phyloP scores from a whole-genome alignment of 2,888 invertebrate genomes.

The Drosophila leonis region DNA sequence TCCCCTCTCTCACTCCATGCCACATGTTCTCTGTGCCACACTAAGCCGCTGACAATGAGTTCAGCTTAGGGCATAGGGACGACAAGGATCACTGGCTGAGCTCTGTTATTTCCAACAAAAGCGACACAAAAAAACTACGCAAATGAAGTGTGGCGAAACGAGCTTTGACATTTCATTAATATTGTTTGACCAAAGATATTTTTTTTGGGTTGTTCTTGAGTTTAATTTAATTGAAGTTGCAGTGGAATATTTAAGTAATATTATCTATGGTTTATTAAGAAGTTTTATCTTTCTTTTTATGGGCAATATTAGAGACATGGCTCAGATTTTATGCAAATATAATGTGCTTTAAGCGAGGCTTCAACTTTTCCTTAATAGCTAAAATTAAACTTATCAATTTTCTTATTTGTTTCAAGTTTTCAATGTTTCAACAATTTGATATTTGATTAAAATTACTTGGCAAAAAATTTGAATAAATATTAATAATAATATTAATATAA shows the following conservation, averaged over 20 bases:
- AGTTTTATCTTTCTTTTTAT: neutral
- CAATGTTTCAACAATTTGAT: too few species aligned
- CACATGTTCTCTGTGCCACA: constrained; percentile 39
- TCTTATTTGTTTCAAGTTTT: too few species aligned
- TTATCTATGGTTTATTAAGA: neutral
- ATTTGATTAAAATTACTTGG: too few species aligned
- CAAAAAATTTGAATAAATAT: too few species aligned
- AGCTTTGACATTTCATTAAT: constrained; percentile 17
- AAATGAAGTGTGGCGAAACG: constrained; percentile 21
- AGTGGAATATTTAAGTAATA: neutral
- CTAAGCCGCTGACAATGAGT: constrained; percentile 61
- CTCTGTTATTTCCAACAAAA: constrained; percentile 19
- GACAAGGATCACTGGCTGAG: constrained; percentile 2
- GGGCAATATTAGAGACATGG: neutral
- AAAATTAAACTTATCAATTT: too few species aligned
- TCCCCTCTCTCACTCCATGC: neutral
- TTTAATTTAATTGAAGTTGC: neutral
- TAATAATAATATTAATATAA: too few species aligned
- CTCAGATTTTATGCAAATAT: neutral
- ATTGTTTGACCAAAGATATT: constrained; percentile 8
- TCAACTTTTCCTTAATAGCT: too few species aligned
- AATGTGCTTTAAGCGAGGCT: too few species aligned
- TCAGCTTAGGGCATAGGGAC: constrained; percentile 22
- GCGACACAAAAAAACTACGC: constrained; percentile 9
- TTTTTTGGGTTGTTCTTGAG: neutral